Evolutionary conservation across 2,888 invertebrate genomes (phyloP), one percentile per base, ranked within the genome.

Genomic region (Furcula furcula): DNA sequence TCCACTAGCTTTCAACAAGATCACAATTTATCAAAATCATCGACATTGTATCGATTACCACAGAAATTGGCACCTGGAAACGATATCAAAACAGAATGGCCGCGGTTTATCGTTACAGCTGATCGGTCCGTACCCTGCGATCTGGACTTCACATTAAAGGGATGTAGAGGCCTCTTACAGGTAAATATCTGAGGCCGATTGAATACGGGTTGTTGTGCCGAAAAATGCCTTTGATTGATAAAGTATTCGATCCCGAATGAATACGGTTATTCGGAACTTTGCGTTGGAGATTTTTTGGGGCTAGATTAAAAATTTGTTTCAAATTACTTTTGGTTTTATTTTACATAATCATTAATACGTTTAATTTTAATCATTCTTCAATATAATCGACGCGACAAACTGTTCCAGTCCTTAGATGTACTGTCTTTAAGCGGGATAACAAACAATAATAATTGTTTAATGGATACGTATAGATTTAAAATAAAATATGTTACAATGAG

Each of bases 161-260:
- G 41, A 37, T 39, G 20, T 33, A 26, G 23, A 26, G 22, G 23
- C 21, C 15, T 19, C 22, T 38, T 34, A 34, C 41, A 46, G 36
- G 54, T 56, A 44, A 55, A 59, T 49, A 50, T 61, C 55, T 44
- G 32, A 43, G 40, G 31, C 38, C 25, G 25, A 37, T 45, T 45
- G 31, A 34, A 41, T 45, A 34, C 29, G 25, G 30, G 30, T 22
- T 20, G 12, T 23, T 23, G 23, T 23, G 29, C 27, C 31, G 16
- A 27, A 26, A 39, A 26, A 50, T 50, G 34, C 39, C 25, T 34
- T 40, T 49, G 40, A 50, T 55, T 47, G 38, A 47, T 44, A 43
- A 40, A 47, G 48, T 37, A 41, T 37, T 7, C 33, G 27, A 20
- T 40, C 28, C 27, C 36, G 5, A 9, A 4, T 10, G 29, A 31